phyloP scores from a whole-genome alignment of 2,888 invertebrate species.

The Tolmerus cingulatus region DNA sequence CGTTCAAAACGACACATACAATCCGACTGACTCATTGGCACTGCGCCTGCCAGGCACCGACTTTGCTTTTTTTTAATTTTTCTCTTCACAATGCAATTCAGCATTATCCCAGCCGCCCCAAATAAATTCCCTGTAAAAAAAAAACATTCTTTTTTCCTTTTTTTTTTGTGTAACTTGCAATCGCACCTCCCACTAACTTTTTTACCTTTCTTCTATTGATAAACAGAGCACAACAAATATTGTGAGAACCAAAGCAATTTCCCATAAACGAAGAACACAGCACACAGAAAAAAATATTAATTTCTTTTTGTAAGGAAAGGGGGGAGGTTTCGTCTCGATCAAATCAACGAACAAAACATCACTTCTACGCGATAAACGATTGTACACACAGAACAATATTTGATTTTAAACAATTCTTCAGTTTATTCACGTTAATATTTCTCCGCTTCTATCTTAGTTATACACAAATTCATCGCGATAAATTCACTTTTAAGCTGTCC shows the following conservation, averaged over 20 bases:
- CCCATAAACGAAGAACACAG: not conserved
- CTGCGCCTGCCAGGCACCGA: not conserved
- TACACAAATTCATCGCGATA: constrained; percentile 8
- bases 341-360: constrained; percentile 8
- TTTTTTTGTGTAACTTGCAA: not conserved
- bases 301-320: not conserved
- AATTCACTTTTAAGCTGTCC: not conserved
- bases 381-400: constrained; percentile 18
- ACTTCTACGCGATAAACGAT: not conserved
- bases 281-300: not conserved
- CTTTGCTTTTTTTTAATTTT: not conserved
- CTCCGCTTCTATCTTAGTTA: not conserved
- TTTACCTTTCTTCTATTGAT: constrained; percentile 31
- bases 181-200: not conserved
- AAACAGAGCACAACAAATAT: constrained; percentile 1
- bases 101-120: not conserved
- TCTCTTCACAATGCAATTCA: not conserved
- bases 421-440: not conserved
- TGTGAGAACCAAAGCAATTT: not conserved
- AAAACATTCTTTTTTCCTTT: not conserved
- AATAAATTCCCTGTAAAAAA: not conserved
- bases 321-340: not conserved
- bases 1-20: not conserved
- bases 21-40: not conserved
- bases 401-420: not conserved